Conservation (phyloP, 2,888 invertebrate genomes). For the Stenodera caucasica region DNA sequence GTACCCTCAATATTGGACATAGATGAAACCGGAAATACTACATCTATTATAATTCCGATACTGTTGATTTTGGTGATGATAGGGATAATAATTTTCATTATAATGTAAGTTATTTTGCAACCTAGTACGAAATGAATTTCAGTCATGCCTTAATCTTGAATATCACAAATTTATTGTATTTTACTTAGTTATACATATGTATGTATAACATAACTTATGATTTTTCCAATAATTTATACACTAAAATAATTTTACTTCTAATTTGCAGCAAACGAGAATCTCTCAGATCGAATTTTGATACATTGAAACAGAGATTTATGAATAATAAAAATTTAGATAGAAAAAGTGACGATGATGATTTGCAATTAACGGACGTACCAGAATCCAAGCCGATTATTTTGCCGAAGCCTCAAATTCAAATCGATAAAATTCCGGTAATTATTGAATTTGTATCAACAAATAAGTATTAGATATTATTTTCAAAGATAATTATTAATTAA, state of each 20-base stretch:
- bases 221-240: too few species aligned
- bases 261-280: conserved; percentile 13
- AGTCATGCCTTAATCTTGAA: too few species aligned
- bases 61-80: background rate
- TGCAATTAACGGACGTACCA: background rate
- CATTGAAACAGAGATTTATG: background rate
- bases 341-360: background rate
- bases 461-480: too few species aligned
- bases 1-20: background rate
- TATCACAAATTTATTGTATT: too few species aligned
- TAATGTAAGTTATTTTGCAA: background rate
- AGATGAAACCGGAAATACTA: background rate
- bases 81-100: background rate
- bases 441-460: background rate
- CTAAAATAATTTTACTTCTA: too few species aligned
- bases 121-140: too few species aligned
- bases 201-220: too few species aligned
- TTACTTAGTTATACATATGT: too few species aligned
- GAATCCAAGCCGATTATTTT: conserved; percentile 1
- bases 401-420: conserved; percentile 13
- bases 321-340: background rate
- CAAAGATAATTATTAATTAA: background rate
- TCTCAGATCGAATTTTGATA: background rate
- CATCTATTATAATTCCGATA: background rate
- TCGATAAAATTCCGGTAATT: background rate